A percentile compares a stretch with the other conserved stretches of the same genome.
Conservation (phyloP, 1,140 invertebrate species). For the Alviniconcha marisindica region DNA sequence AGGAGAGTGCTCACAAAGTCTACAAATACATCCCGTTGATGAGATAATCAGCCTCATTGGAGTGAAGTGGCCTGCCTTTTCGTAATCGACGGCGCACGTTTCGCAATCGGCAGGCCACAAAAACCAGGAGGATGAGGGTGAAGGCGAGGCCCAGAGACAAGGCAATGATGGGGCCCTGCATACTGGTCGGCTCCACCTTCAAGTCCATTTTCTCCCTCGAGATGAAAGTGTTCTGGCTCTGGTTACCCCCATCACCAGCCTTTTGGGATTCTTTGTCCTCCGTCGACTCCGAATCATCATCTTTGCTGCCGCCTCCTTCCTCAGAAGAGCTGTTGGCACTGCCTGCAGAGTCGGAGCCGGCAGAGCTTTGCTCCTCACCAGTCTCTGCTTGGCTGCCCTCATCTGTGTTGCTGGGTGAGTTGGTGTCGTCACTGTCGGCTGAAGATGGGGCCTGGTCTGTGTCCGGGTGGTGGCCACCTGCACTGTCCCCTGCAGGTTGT, state of each 20-base stretch:
- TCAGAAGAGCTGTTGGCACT: background rate
- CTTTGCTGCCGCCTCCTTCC: background rate
- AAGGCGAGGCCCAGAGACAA: slow-evolving; percentile 86
- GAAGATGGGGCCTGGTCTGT: no score
- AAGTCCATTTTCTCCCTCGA: slow-evolving; percentile 58
- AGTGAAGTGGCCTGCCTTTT: slow-evolving; percentile 88
- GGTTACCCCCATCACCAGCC: background rate
- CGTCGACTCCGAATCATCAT: background rate
- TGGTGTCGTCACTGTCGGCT: no score
- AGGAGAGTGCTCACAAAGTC: no score
- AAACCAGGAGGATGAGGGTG: slow-evolving; percentile 84
- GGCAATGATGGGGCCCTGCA: slow-evolving; percentile 87
- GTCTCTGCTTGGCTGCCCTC: background rate
- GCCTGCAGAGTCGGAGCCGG: background rate
- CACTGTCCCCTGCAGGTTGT: no score
- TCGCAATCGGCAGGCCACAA: slow-evolving; percentile 89
- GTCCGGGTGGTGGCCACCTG: no score
- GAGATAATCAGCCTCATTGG: slow-evolving; percentile 96
- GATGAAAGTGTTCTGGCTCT: slow-evolving; percentile 37
- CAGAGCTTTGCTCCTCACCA: background rate
- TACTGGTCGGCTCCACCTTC: slow-evolving; percentile 54
- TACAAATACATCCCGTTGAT: slow-evolving; percentile 98
- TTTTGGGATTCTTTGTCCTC: no score
- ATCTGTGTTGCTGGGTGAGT: no score
- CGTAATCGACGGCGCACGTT: slow-evolving; percentile 85